Percentiles rank a stretch among this genome's conserved stretches.
These are phyloP conservation scores for Sthenelais limicola DNA, from an alignment of 2,888 invertebrate species.

Conservation along the genomic window DNA sequence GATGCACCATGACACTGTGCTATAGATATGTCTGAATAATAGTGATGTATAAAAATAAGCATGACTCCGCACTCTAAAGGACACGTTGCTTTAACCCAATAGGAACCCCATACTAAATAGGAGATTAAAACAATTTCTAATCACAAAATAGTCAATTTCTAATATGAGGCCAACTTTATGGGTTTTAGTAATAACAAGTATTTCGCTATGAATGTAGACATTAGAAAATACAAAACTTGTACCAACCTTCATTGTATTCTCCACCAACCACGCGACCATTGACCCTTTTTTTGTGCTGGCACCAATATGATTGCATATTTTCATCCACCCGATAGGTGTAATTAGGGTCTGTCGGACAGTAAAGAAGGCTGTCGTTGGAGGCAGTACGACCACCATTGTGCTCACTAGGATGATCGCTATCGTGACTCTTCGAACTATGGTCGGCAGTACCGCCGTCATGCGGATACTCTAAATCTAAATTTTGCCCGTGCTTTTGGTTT, in stretches of 20 bases:
- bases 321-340: constrained; percentile 46
- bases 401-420: neutral
- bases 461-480: neutral
- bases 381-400: neutral
- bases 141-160: too few species aligned
- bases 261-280: constrained; percentile 48
- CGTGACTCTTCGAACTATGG: constrained; percentile 1
- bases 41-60: too few species aligned
- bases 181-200: too few species aligned
- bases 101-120: too few species aligned
- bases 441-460: neutral
- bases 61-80: too few species aligned
- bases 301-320: constrained; percentile 49
- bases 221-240: too few species aligned
- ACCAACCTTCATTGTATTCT: constrained; percentile 54
- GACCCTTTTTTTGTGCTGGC: constrained; percentile 38
- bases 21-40: too few species aligned
- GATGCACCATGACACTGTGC: too few species aligned
- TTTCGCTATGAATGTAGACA: too few species aligned
- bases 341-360: constrained; percentile 37
- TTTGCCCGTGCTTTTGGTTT: constrained; percentile 1
- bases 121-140: too few species aligned
- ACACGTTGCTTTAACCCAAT: too few species aligned
- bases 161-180: too few species aligned
- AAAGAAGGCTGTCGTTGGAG: constrained; percentile 29